Evolutionary conservation across 35 echinoderm and acorn worm genomes (phyloP), one percentile per base, ranked within the genome.

Genomic region (Eucidaris tribuloides): DNA sequence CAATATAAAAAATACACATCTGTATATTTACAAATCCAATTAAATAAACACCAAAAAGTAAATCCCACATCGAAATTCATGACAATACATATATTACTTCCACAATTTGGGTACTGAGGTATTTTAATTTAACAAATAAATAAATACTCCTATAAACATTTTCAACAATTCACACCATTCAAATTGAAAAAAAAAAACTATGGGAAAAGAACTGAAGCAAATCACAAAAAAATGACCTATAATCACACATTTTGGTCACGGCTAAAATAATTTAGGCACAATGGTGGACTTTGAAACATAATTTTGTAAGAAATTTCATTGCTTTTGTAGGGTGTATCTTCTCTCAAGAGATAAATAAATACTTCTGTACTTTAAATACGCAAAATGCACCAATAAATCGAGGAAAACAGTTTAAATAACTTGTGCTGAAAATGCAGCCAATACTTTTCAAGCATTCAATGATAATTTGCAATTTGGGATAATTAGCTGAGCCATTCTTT

Each of bases 1-100:
- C 68, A 74, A 74, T 74, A 74, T 74, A 74, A 74, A 74, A 74
- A 74, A 74, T 74, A 74, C 68, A 74, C 37, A 74, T 74, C 68
- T 74, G 68, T 74, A 52, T 74, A 74, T 74, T 74, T 74, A 74
- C 68, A 74, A 74, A 68, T 74, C 44, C 68, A 74, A 74, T 74
- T 74, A 74, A 74, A 74, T 74, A 42, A 74, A 74, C 37, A 74
- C 29, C 68, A 74, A 64, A 72, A 74, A n/a, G 38, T 33, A 74
- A 74, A 74, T 74, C 68, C 68, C 68, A 74, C 68, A 74, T 74
- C 68, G 24, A 74, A 74, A 74, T 41, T 74, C 68, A 74, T 74
- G 68, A 74, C 35, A 34, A 74, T 42, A 33, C 38, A 74, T 74
- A 74, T 74, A 74, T 74, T 74, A 74, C 68, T 74, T 74, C 68